Percentiles rank a stretch among this genome's conserved stretches.
phyloP scores from a whole-genome alignment of 2,888 invertebrate genomes.

The Cataglyphis livida region DNA sequence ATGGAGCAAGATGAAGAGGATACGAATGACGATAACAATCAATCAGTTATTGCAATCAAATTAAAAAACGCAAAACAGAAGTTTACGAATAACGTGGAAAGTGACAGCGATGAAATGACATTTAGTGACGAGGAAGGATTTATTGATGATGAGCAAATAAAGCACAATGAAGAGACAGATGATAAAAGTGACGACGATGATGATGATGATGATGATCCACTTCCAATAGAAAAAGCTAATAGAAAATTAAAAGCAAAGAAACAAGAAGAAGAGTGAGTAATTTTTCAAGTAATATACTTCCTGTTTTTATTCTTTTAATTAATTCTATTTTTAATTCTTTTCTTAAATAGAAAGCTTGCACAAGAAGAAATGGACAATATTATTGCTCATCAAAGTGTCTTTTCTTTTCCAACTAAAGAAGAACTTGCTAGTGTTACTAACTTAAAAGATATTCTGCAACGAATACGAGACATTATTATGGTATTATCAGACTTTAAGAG shows the following conservation, averaged over 20 bases:
- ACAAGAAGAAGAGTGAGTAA: conserved; percentile 87
- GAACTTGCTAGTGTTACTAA: conserved; percentile 90
- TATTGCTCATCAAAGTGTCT: conserved; percentile 91
- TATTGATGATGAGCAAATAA: conserved; percentile 79
- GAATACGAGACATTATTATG: conserved; percentile 94
- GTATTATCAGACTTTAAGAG: conserved; percentile 93
- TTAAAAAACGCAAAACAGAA: conserved; percentile 52
- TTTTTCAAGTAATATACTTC: conserved; percentile 40
- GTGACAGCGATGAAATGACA: conserved; percentile 52
- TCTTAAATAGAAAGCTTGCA: conserved; percentile 88
- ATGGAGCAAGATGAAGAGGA: conserved; percentile 13
- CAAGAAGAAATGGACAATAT: conserved; percentile 94
- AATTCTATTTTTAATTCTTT: conserved; percentile 17
- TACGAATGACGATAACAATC: conserved; percentile 12
- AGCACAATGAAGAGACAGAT: conserved; percentile 71
- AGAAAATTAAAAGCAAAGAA: conserved; percentile 92
- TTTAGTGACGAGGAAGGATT: conserved; percentile 82
- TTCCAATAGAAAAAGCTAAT: conserved; percentile 95
- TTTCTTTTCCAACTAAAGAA: conserved; percentile 92
- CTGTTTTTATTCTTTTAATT: conserved; percentile 8
- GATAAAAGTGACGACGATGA: conserved; percentile 87
- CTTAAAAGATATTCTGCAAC: conserved; percentile 94
- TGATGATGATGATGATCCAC: conserved; percentile 87
- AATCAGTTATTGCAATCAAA: conserved; percentile 36
- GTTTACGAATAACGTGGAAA: conserved; percentile 57